A percentile compares a stretch with the other conserved stretches of the same genome.
Evolutionary conservation across 2,113 vertebrate genomes (phyloP).

Genomic region (Isichthys henryi): DNA sequence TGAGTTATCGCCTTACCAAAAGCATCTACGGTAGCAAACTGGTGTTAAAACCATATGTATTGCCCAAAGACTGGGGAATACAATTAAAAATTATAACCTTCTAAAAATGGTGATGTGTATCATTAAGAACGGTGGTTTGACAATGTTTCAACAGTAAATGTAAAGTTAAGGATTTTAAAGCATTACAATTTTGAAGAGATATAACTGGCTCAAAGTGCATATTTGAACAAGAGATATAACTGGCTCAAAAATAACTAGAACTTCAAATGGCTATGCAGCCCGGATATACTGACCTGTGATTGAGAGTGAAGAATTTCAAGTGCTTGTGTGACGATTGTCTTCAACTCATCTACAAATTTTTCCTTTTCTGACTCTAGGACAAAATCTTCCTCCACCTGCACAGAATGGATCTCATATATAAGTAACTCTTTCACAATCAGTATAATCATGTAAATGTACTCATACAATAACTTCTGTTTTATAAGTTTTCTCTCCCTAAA

Average conservation of each 20-base stretch:
- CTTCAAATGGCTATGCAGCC: not conserved
- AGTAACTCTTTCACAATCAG: not conserved
- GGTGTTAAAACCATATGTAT: not conserved
- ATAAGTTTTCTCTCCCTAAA: not conserved
- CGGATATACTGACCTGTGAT: conserved; percentile 44
- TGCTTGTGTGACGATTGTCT: conserved; percentile 68
- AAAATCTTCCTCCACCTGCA: conserved; percentile 83
- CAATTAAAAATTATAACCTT: not conserved
- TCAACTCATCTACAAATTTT: conserved; percentile 78
- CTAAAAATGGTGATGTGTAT: not conserved
- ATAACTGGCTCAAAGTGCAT: not conserved
- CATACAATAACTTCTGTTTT: not conserved
- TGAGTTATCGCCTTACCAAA: not conserved
- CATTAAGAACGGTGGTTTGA: not conserved
- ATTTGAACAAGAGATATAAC: not conserved
- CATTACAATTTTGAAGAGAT: not conserved
- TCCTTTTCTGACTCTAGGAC: conserved; percentile 77
- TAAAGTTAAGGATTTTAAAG: not conserved
- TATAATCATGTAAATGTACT: not conserved
- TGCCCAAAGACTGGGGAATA: not conserved
- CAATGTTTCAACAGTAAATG: not conserved
- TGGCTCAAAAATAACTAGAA: not conserved
- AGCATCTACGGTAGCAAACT: not conserved
- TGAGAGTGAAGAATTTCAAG: conserved; percentile 70
- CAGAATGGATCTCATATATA: not conserved